These are phyloP conservation scores for Neosilurus mollespiculum DNA, from an alignment of 2,797 vertebrate genomes.

Conservation along the genomic window DNA sequence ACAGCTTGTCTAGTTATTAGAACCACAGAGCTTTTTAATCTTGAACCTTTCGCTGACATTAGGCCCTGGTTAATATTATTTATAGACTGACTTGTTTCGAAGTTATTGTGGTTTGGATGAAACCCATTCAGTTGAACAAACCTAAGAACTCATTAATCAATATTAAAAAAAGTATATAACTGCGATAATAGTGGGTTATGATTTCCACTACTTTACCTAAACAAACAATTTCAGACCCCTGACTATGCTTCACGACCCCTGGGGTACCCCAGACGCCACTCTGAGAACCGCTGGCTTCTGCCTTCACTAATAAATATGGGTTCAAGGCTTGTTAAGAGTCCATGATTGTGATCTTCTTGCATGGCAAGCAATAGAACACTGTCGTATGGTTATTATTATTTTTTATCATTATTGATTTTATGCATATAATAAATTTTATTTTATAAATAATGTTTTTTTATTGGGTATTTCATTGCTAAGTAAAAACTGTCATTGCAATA, in stretches of 20 bases:
- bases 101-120: not conserved
- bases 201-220: constrained; percentile 8
- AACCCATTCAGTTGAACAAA: constrained; percentile 5
- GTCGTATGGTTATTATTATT: not conserved
- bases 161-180: not conserved
- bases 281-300: not conserved
- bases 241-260: not conserved
- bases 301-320: not conserved
- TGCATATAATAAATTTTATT: not conserved
- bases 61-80: not conserved
- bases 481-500: constrained; percentile 36
- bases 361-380: not conserved
- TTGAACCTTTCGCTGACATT: not conserved
- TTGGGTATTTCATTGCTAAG: not conserved
- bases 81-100: not conserved
- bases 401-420: not conserved
- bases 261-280: not conserved
- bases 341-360: not conserved
- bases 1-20: not conserved
- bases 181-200: constrained; percentile 15
- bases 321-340: not conserved
- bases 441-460: not conserved
- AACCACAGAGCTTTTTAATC: not conserved
- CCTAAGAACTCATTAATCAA: constrained; percentile 1
- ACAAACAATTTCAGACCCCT: not conserved